Base-by-base conservation (phyloP, 2,888 invertebrate genomes). In the Parascotia fuliginaria region DNA sequence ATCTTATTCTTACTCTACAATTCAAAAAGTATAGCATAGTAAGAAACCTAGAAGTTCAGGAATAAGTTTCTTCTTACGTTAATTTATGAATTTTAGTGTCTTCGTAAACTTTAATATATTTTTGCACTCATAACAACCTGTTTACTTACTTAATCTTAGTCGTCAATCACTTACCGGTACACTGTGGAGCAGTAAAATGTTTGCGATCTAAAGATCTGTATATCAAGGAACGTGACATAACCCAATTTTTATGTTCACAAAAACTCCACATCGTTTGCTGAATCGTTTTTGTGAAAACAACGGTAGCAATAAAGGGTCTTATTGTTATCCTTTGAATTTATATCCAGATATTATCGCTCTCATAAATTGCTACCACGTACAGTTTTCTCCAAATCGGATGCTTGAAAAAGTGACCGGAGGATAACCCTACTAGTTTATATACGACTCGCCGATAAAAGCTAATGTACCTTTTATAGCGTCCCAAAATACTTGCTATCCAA, bases 321-420 rank as follows among this genome's bases (percentile, higher is more conserved):
- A 90, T 87, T 88, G 89, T 89, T 89, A 89, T 89, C 89, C 90
- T 89, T 86, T 88, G 89, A 89, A 90, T 90, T 91, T 90, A 91
- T 89, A 87, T 87, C 87, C 87, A 83, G 88, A 89, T 90, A 88
- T 89, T 88, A 89, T 89, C 87, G 86, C 82, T 68, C 78, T 77
- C 85, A 88, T 89, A 89, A 89, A 89, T 89, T 87, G 83, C 81
- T 79, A 80, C 82, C 79, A 81, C 83, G 84, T 84, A 82, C 83
- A 79, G 81, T 79, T 81, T 76, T 73, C 77, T 78, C 83, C 67
- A 78, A 85, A 83, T 85, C 82, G 79, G 73, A 77, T 77, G 75
- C 78, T 78, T 75, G 76, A 82, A 85, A 85, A 85, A 87, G 79
- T 87, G 85, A 85, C 87, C 86, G 66, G 49, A 57, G 74, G 73